Evolutionary conservation across 2,888 invertebrate species (phyloP).

Genomic region (Pardosa pseudoannulata): DNA sequence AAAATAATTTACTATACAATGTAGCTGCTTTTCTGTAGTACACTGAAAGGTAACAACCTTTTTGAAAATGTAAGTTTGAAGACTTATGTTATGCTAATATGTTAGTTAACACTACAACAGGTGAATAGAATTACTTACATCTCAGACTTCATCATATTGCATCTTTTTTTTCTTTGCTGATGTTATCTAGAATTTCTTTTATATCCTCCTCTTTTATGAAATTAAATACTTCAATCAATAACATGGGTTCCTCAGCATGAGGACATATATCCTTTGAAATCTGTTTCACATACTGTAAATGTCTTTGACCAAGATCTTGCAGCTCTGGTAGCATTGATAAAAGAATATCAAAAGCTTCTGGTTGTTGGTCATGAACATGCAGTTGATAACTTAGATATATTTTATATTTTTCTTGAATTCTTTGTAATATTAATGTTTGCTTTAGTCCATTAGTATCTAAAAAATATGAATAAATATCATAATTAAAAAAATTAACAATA

Average conservation of each 20-base stretch:
- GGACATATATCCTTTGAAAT: slow-evolving; percentile 1
- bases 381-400: slow-evolving; percentile 13
- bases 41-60: too few relatives aligned
- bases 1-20: too few relatives aligned
- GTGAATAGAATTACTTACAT: too few relatives aligned
- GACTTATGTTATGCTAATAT: too few relatives aligned
- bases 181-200: neutral
- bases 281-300: neutral
- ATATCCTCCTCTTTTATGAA: slow-evolving; percentile 11
- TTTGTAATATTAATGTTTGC: neutral
- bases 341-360: neutral
- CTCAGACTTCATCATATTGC: too few relatives aligned
- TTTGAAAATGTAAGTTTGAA: too few relatives aligned
- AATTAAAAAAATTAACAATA: neutral
- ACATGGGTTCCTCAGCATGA: neutral
- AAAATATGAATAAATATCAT: neutral
- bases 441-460: neutral
- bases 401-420: slow-evolving; percentile 10
- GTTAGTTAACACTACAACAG: too few relatives aligned
- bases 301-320: neutral
- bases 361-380: neutral
- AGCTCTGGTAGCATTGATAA: slow-evolving; percentile 14
- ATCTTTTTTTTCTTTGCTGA: too few relatives aligned
- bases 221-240: slow-evolving; percentile 9
- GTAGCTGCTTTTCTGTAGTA: too few relatives aligned